phyloP scores from a whole-genome alignment of 1,140 invertebrate species.

The Streblospio benedicti region DNA sequence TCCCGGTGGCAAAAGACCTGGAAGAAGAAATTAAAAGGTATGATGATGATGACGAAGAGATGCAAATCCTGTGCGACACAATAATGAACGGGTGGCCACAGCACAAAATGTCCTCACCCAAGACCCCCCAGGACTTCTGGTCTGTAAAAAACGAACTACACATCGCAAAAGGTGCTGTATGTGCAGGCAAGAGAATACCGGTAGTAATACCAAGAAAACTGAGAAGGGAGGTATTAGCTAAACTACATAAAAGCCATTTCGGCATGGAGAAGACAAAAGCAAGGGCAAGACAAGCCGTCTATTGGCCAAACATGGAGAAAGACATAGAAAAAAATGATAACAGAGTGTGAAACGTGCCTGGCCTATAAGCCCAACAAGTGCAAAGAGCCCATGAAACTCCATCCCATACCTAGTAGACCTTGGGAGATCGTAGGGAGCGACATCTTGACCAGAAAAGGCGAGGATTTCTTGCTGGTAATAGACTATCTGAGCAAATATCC shows the following conservation, averaged over 20 bases:
- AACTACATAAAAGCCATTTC: slow-evolving; percentile 22
- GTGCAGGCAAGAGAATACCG: slow-evolving; percentile 19
- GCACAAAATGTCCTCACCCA: no score
- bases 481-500: slow-evolving; percentile 28
- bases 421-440: slow-evolving; percentile 1
- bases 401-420: neutral
- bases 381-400: slow-evolving; percentile 1
- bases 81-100: neutral
- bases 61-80: neutral
- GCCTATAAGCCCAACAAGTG: slow-evolving; percentile 7
- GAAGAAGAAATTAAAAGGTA: neutral
- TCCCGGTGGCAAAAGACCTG: neutral
- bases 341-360: slow-evolving; percentile 19
- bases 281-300: slow-evolving; percentile 17
- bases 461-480: slow-evolving; percentile 19
- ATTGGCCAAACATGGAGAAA: slow-evolving; percentile 24
- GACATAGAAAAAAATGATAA: slow-evolving; percentile 22
- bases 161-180: slow-evolving; percentile 16
- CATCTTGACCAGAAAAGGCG: neutral
- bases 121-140: slow-evolving; percentile 11
- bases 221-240: slow-evolving; percentile 16
- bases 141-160: slow-evolving; percentile 21
- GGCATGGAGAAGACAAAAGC: slow-evolving; percentile 21
- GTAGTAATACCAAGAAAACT: slow-evolving; percentile 19
- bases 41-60: neutral